Evolutionary conservation across 1,140 invertebrate species (phyloP), one percentile per base, ranked within the genome.

Genomic region (Drosophila melanica): DNA sequence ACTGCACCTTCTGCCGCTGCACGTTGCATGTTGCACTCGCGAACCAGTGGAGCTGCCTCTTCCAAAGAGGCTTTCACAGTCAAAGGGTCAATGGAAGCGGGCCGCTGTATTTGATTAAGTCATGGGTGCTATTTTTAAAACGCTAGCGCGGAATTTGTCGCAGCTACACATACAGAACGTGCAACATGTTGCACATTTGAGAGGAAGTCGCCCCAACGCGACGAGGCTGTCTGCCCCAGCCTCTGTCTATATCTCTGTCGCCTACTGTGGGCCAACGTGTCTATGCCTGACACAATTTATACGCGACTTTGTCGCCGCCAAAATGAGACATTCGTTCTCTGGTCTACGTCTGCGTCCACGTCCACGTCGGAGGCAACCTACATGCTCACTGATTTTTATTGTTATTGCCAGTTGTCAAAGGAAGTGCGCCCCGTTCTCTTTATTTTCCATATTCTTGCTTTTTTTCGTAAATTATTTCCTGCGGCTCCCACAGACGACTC

Each of bases 401-500:
- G 82, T 87, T 87, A 89, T 89, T 79, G 82, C 84, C 84, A 89
- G 84, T 89, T 89, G 84, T 87, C 82, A 87, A 87, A 87, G 82
- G 82, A 89, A 82, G 82, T 86, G 80, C 58, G 57, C 79, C 51
- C 60, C 59, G 51, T 48, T 44, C 20, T 41, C 16, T 23, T 23
- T 42, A n/a, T 69, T 67, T 69, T 69, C 51, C 58, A 73, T n/a
- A n/a, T n/a, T n/a, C n/a, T n/a, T n/a, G n/a, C n/a, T n/a, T n/a
- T 85, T 81, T 87, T 81, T 87, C 55, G 64, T 81, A 81, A 87
- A 86, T 86, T 87, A 81, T 86, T 86, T 86, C 82, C 82, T 79
- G 75, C 67, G 63, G 20, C 59, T 41, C 41, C 41, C 37, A 23
- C 16, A 2, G 33, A 30, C 27, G 20, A 16, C 54, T n/a, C n/a